A percentile compares a stretch with the other conserved stretches of the same genome.
Conservation (phyloP, 30 jellyfish, hydroid and myxozoan genomes). For the Catostylus mosaicus region DNA sequence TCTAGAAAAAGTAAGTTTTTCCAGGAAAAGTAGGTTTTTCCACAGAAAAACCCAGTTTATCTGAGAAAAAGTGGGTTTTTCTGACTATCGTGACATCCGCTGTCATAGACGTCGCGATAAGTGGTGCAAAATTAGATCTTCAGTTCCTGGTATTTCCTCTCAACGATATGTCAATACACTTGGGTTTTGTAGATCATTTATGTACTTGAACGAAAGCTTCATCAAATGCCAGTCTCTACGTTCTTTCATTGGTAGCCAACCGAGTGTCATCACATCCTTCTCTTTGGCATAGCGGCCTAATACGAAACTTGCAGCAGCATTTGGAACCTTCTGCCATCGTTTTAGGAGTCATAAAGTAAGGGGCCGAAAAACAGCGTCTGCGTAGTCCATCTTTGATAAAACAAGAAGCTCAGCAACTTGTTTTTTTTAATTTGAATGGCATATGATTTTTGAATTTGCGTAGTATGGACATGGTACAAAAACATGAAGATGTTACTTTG, state of each 20-base stretch:
- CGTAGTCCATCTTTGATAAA: conserved; percentile 44
- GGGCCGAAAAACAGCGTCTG: conserved; percentile 53
- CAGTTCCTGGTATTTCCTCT: conserved; percentile 32
- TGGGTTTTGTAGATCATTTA: conserved; percentile 10
- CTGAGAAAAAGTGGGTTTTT: no score
- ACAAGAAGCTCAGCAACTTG: conserved; percentile 57
- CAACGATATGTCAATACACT: conserved; percentile 13
- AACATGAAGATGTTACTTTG: conserved; percentile 37
- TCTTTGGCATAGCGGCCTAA: conserved; percentile 58
- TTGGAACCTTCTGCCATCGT: conserved; percentile 31
- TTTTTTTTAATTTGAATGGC: conserved; percentile 23
- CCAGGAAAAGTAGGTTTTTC: no score
- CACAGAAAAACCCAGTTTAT: no score
- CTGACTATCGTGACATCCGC: no score
- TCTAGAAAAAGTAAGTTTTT: no score
- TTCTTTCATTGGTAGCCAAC: conserved; percentile 69
- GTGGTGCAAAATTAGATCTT: conserved; percentile 31
- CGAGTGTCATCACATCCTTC: conserved; percentile 36
- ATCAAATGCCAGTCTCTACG: conserved; percentile 51
- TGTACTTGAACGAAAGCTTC: conserved; percentile 48
- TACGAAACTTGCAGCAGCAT: conserved; percentile 63
- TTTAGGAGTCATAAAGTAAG: conserved; percentile 47
- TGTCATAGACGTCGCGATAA: conserved; percentile 22
- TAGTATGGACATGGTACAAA: conserved; percentile 43
- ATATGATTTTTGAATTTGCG: conserved; percentile 24